phyloP scores from a whole-genome alignment of 2,888 invertebrate genomes.

The Poecilobothrus nobilitatus region DNA sequence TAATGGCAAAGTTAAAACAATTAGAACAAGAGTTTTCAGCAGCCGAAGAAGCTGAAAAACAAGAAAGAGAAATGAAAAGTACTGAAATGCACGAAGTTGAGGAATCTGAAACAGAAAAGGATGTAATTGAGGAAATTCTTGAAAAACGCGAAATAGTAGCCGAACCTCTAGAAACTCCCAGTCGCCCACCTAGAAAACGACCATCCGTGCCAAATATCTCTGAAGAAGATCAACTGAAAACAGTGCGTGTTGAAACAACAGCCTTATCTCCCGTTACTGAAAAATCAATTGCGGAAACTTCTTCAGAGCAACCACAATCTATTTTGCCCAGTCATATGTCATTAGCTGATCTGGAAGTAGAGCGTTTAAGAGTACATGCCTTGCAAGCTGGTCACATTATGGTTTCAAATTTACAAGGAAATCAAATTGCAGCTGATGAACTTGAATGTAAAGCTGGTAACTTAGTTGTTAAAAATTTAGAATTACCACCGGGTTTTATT shows the following conservation, averaged over 20 bases:
- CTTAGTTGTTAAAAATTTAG: slow-evolving; percentile 58
- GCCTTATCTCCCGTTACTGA: slow-evolving; percentile 8
- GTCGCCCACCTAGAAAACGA: slow-evolving; percentile 36
- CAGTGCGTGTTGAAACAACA: slow-evolving; percentile 7
- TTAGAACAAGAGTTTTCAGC: not conserved
- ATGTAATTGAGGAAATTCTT: not conserved
- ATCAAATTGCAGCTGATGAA: slow-evolving; percentile 62
- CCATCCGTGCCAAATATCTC: slow-evolving; percentile 22
- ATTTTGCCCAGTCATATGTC: slow-evolving; percentile 46
- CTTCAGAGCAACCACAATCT: slow-evolving; percentile 16
- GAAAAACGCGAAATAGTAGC: slow-evolving; percentile 32
- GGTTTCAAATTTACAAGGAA: slow-evolving; percentile 72
- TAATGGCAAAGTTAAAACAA: slow-evolving; percentile 8
- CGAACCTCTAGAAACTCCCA: slow-evolving; percentile 31
- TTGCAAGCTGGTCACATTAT: slow-evolving; percentile 69
- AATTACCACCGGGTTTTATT: slow-evolving; percentile 59
- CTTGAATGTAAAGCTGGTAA: slow-evolving; percentile 61
- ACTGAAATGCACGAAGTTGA: not conserved
- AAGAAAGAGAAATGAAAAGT: slow-evolving; percentile 23
- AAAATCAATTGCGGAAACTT: slow-evolving; percentile 13
- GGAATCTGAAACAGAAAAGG: slow-evolving; percentile 10
- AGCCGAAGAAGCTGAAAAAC: slow-evolving; percentile 20
- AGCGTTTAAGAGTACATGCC: slow-evolving; percentile 67
- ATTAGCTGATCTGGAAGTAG: slow-evolving; percentile 68
- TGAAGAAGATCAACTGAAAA: slow-evolving; percentile 17